Evolutionary conservation across 1,140 invertebrate species (phyloP), one percentile per base, ranked within the genome.

Genomic region (Phymastichus coffea): DNA sequence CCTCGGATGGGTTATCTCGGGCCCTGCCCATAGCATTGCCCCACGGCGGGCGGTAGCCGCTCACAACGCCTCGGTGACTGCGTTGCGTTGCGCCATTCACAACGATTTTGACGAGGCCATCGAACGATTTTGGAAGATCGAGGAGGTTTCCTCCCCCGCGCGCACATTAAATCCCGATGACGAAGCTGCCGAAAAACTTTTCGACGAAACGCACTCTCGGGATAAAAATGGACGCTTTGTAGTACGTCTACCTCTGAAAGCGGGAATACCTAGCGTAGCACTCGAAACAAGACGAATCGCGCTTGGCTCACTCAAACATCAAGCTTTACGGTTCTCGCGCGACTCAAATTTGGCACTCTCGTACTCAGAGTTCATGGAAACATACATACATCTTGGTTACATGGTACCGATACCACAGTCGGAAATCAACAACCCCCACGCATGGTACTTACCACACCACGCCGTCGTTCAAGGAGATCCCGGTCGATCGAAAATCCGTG

Each of bases 1-100:
- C 20, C 23, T 73, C 17, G 68, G 71, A 3, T 70, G 68, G 69
- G 56, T 72, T 37, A 33, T 74, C n/a, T 67, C 66, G 19, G 72
- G 72, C 22, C 52, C 57, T 1, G 14, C 33, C 1, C n/a, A 49
- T 3, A 1, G n/a, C n/a, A n/a, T 37, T 12, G n/a, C 1, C 8
- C 17, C 56, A 58, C 2, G 61, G 54, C 61, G 61, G 61, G 49
- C 55, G 61, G 55, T 37, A 1, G 3, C 30, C n/a, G 6, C 4
- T 7, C 20, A 15, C 4, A 14, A 3, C 19, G n/a, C 9, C 7
- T 14, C 37, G 8, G 43, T n/a, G 8, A 25, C 20, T 19, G 20
- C 3, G 25, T 26, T 52, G 9, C 53, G 51, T 47, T 56, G 19
- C 17, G 10, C 15, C 9, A 1, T 14, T 7, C 26, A 30, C 9